Evolutionary conservation across 2,888 invertebrate genomes (phyloP), one percentile per base, ranked within the genome.

Genomic region (Brachyptera risi): DNA sequence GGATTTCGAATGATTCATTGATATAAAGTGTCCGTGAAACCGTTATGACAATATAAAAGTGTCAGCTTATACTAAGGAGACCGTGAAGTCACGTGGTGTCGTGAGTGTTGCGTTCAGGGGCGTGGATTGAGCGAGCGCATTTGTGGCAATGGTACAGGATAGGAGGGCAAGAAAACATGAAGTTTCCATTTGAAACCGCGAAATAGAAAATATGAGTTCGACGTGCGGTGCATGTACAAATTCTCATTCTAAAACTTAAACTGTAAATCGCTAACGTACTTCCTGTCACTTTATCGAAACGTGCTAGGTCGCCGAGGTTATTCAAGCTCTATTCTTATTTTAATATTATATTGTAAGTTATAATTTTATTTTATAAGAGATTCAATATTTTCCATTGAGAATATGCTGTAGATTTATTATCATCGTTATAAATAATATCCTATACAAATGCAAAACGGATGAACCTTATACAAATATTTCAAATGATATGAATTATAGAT

Each of bases 141-240:
- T n/a, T n/a, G n/a, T n/a, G n/a, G 69, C 67, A 69, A 69, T n/a
- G n/a, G n/a, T n/a, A n/a, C 71, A 69, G 69, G 69, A n/a, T 71
- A 69, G 69, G 69, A 68, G 68, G 67, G 70, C 71, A 70, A 70
- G 71, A 72, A 71, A 72, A 74, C 74, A 74, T 68, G 69, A 69
- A 71, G 72, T 73, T 73, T 73, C 74, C 74, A 74, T 74, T 74
- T 72, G 70, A 72, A 64, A 62, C 65, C 65, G 31, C 50, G 21
- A 49, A n/a, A 42, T 17, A 47, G 58, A 49, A n/a, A 50, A 31
- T 58, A 58, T 47, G 44, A 56, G 44, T 15, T 23, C 3, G 54
- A 23, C 62, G 59, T 62, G 61, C 58, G 50, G 23, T 9, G 58
- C 49, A 38, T 63, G 54, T 54, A 26, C 19, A 60, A 54, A 27